These are phyloP conservation scores for Acestrorhynchus altus DNA, from an alignment of 2,797 vertebrate species.

Conservation along the genomic window DNA sequence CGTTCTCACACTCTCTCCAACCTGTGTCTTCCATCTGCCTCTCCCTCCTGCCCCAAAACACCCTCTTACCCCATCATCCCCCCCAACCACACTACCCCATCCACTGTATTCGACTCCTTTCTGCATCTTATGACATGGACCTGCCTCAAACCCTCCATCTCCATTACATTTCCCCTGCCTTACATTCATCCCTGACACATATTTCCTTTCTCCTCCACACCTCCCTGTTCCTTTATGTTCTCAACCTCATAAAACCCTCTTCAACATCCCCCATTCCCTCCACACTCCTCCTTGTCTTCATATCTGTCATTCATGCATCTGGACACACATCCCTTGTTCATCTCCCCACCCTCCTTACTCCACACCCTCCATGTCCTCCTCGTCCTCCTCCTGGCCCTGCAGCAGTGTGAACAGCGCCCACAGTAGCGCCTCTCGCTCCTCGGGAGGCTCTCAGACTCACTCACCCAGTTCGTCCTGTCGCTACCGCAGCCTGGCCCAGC, in stretches of 20 bases:
- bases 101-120: too few species aligned
- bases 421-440: constrained; percentile 89
- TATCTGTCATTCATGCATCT: background rate
- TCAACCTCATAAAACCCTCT: constrained; percentile 50
- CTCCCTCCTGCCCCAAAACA: constrained; percentile 29
- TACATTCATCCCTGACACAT: background rate
- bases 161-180: background rate
- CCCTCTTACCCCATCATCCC: constrained; percentile 2
- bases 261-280: background rate
- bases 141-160: constrained; percentile 19
- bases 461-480: constrained; percentile 93
- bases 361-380: constrained; percentile 20
- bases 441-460: constrained; percentile 88
- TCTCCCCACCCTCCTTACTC: constrained; percentile 23
- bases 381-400: constrained; percentile 60
- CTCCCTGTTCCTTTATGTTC: constrained; percentile 18
- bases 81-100: too few species aligned
- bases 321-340: background rate
- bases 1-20: constrained; percentile 62
- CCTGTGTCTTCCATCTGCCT: constrained; percentile 59
- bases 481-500: constrained; percentile 92
- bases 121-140: background rate
- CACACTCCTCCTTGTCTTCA: background rate
- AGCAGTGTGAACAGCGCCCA: constrained; percentile 93
- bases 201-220: background rate